phyloP scores from a whole-genome alignment of 2,113 vertebrate genomes.

The Leptosomus discolor region DNA sequence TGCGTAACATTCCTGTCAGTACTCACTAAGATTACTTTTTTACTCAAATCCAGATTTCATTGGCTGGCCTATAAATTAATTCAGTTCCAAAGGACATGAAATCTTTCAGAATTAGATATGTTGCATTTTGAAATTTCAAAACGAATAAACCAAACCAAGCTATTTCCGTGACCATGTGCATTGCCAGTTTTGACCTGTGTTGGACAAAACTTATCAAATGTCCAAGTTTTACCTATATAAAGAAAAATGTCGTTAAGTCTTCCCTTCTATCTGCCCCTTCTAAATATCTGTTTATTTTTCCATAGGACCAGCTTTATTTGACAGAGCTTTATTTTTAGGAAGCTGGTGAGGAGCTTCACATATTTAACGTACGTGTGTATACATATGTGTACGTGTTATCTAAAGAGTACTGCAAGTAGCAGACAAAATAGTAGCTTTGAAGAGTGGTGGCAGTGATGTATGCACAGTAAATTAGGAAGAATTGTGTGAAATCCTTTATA shows the following conservation, averaged over 20 bases:
- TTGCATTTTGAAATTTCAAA: neutral
- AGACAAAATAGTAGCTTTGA: neutral
- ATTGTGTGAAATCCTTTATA: neutral
- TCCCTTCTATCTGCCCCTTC: neutral
- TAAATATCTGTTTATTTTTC: neutral
- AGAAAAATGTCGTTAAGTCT: neutral
- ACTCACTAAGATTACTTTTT: neutral
- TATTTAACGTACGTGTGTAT: neutral
- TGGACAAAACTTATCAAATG: neutral
- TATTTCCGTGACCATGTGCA: accelerated
- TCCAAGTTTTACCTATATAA: neutral
- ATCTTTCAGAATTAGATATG: neutral
- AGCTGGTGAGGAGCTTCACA: neutral
- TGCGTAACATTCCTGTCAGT: neutral
- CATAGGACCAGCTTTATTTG: neutral
- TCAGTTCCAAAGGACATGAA: neutral
- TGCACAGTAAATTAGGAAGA: neutral
- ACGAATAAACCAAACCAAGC: neutral
- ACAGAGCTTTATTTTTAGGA: neutral
- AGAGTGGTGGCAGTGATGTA: neutral
- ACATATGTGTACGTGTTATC: neutral
- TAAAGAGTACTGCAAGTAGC: neutral
- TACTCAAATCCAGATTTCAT: neutral
- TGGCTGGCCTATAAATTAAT: neutral
- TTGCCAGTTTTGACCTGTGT: neutral